Base-by-base conservation (phyloP, 1,140 invertebrate genomes). In the Diachasmimorpha longicaudata region DNA sequence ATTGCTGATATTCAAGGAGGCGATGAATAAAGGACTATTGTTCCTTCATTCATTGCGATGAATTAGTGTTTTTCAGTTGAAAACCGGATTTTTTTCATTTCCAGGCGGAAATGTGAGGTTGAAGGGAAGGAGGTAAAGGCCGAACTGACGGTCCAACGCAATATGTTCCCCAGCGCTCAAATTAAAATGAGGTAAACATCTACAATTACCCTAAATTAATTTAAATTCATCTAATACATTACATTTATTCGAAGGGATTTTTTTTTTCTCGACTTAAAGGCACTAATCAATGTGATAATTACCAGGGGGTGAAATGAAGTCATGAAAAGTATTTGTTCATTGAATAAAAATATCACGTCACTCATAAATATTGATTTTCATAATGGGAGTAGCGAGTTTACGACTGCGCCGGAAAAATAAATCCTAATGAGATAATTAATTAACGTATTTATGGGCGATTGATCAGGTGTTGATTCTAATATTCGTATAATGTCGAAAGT, bases 151-250 rank as follows among this genome's bases (percentile, higher is more conserved):
- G 86, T 89, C 74, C 85, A 89, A 80, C 86, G 91, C 84, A 90
- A 88, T 84, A 92, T 92, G 89, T 91, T 91, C 85, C 90, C 91
- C 79, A 91, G 89, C 84, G 87, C 91, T 82, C 91, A 92, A 87
- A 92, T 92, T 84, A 92, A 92, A 91, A 91, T 92, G 90, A 92
- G 92, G 92, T 92, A 89, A 84, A 81, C 78, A 75, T 66, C 73
- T 75, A 67, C 39, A 68, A 39, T 68, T 68, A 68, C 3, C 10
- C 21, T 31, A 39, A 68, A 3, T 37, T 36, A 0, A 66, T 66
- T 66, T 21, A 58, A 31, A 31, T 31, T 31, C 31, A 31, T 31
- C 31, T 31, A 31, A 31, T 31, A n/a, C n/a, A n/a, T n/a, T n/a
- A n/a, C n/a, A n/a, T n/a, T n/a, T n/a, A n/a, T n/a, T n/a, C n/a